Evolutionary conservation across 2,888 invertebrate species (phyloP).

Genomic region (Cryptophagus acutangulus): DNA sequence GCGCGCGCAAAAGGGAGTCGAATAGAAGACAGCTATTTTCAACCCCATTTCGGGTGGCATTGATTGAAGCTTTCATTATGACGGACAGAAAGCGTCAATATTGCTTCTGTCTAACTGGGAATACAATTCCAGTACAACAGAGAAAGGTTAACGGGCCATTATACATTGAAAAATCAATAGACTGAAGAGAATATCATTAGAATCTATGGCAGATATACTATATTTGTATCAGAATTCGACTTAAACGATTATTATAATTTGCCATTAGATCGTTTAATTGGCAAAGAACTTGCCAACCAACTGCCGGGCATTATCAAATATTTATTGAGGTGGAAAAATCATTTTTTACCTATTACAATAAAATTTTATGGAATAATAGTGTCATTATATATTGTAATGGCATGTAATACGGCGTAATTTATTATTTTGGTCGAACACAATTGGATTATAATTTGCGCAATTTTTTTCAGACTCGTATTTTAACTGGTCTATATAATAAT

Average conservation of each 20-base stretch:
- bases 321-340: too few relatives aligned
- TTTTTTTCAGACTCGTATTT: constrained; percentile 33
- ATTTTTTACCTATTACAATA: constrained; percentile 20
- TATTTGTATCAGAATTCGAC: too few relatives aligned
- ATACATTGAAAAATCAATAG: too few relatives aligned
- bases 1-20: constrained; percentile 11
- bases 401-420: constrained; percentile 36
- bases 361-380: constrained; percentile 36
- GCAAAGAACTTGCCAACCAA: too few relatives aligned
- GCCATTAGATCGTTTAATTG: too few relatives aligned
- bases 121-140: constrained; percentile 1
- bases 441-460: constrained; percentile 38
- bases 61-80: constrained; percentile 28
- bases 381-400: constrained; percentile 38
- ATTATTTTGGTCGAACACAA: constrained; percentile 35
- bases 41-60: constrained; percentile 23
- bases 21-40: constrained; percentile 26
- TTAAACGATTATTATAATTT: too few relatives aligned
- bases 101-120: constrained; percentile 18
- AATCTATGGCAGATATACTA: too few relatives aligned
- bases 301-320: too few relatives aligned
- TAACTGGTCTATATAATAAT: constrained; percentile 32
- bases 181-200: too few relatives aligned
- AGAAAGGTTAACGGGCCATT: too few relatives aligned
- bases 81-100: constrained; percentile 28